Evolutionary conservation across 2,797 vertebrate species (phyloP).

Genomic region (Dallia pectoralis): DNA sequence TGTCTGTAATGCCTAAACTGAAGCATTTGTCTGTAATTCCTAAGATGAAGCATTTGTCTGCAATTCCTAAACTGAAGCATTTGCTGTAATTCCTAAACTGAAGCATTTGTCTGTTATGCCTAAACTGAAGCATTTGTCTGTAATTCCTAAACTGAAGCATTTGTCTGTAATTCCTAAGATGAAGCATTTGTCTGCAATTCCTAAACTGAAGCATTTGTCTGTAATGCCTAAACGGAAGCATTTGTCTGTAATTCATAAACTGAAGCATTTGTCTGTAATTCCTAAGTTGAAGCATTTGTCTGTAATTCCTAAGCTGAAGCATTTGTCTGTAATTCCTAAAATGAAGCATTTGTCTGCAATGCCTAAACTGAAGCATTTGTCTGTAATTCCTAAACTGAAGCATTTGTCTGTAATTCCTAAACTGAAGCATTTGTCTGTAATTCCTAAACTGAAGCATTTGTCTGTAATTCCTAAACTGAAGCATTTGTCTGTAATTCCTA

Average conservation of each 20-base stretch:
- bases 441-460: too few relatives aligned
- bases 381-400: too few relatives aligned
- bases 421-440: constrained; percentile 23
- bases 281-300: too few relatives aligned
- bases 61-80: too few relatives aligned
- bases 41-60: neutral
- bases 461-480: neutral
- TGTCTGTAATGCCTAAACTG: neutral
- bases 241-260: neutral
- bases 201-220: neutral
- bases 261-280: constrained; percentile 24
- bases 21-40: constrained; percentile 22
- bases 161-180: neutral
- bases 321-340: constrained; percentile 30
- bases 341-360: too few relatives aligned
- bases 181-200: constrained; percentile 21
- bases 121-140: neutral
- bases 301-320: neutral
- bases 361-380: neutral
- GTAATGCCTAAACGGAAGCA: too few relatives aligned
- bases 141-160: too few relatives aligned
- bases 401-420: neutral
- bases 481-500: constrained; percentile 27
- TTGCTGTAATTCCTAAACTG: neutral
- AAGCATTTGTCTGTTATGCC: neutral